Percentiles rank a stretch among this genome's conserved stretches.
Conservation (phyloP, 2,113 vertebrate species). For the Poecilia latipinna region DNA sequence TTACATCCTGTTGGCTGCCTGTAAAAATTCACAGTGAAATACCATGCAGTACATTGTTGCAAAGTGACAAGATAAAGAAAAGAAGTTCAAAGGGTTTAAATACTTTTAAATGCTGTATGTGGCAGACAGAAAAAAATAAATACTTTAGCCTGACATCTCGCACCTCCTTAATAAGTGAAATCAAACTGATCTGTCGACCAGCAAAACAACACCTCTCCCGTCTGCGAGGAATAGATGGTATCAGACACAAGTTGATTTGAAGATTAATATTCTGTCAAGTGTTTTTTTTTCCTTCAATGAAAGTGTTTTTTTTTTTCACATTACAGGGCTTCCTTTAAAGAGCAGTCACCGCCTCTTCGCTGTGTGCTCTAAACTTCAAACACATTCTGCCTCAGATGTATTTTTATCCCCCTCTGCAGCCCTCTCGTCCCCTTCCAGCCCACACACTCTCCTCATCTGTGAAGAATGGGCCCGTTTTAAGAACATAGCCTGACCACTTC, state of each 20-base stretch:
- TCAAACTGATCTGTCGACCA: not conserved
- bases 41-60: no score
- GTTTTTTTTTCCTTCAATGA: not conserved
- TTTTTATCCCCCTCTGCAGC: slow-evolving; percentile 38
- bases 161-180: slow-evolving; percentile 39
- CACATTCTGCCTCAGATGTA: slow-evolving; percentile 58
- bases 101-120: slow-evolving; percentile 1
- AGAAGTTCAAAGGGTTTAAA: no score
- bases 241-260: not conserved
- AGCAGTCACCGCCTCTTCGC: slow-evolving; percentile 25
- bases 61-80: no score
- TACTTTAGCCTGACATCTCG: not conserved
- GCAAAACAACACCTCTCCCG: not conserved
- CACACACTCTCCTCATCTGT: slow-evolving; percentile 9
- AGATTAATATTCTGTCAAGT: not conserved
- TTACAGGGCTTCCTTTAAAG: slow-evolving; percentile 59
- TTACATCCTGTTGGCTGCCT: no score
- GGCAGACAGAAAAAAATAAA: slow-evolving; percentile 36
- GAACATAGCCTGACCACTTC: slow-evolving; percentile 59
- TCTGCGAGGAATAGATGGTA: not conserved
- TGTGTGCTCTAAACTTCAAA: slow-evolving; percentile 58
- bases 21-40: no score
- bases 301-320: slow-evolving; percentile 20
- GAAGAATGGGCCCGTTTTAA: slow-evolving; percentile 33
- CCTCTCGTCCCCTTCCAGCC: not conserved